Base-by-base conservation (phyloP, 1,140 invertebrate genomes). In the Caenorhabditis tropicalis region DNA sequence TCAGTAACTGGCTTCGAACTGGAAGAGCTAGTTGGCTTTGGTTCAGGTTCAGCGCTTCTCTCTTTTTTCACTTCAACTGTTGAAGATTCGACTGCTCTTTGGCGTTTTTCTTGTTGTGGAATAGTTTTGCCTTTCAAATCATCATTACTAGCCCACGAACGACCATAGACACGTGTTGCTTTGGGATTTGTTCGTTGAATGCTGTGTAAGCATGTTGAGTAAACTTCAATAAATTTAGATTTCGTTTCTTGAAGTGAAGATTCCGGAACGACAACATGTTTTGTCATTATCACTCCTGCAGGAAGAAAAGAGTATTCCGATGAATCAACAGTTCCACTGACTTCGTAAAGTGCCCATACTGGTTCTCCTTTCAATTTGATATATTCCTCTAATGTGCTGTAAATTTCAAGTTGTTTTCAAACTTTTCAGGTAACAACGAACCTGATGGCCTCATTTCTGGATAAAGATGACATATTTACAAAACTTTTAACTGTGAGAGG, bases 291-390 rank as follows among this genome's bases (percentile, higher is more conserved):
- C 10, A 21, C 65, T 39, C 36, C 65, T 1, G 36, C 36, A 24
- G 65, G 36, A 39, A 74, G 65, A n/a, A 39, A 74, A 43, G 33
- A 4, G 27, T 33, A 74, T 10, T 43, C 65, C 2, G 21, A 43
- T 1, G 65, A 74, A 74, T 74, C 65, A 43, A 74, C 65, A 74
- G n/a, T 24, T 43, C 65, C 65, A 74, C 19, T 74, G n/a, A 74
- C n/a, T 74, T 74, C 65, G 33, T 74, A 74, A 10, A 74, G 65
- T 0, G 65, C 65, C 65, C 65, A 74, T 7, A 74, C n/a, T 10
- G 65, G 65, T 1, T 74, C 36, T 46, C 36, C 36, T 43, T 74
- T 74, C 15, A 21, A 15, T 46, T 74, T 15, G 4, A 74, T 10
- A 31, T 74, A 74, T 12, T 74, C n/a, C 27, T 74, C 65, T 12